Percentiles rank a stretch among this genome's conserved stretches.
Conservation (phyloP, 2,888 invertebrate genomes). For the Ochropacha duplaris region DNA sequence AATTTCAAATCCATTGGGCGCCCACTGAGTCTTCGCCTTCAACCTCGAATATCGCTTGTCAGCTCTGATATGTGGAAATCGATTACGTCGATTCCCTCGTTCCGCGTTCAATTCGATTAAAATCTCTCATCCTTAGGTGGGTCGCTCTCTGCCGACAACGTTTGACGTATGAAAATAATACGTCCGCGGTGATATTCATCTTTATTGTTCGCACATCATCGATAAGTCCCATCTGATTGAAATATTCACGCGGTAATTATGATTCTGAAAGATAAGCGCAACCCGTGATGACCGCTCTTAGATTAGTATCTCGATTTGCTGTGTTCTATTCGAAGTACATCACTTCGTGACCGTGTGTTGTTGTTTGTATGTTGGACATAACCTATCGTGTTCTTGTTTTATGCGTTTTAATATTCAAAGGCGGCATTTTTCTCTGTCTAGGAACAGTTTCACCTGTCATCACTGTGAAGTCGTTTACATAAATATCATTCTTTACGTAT, state of each 20-base stretch:
- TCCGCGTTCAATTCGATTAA: conserved; percentile 62
- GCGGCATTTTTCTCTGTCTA: conserved; percentile 62
- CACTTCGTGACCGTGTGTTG: conserved; percentile 49
- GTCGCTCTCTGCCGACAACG: conserved; percentile 47
- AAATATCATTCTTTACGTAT: conserved; percentile 74
- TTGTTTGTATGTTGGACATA: conserved; percentile 49
- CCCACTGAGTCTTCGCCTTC: conserved; percentile 70
- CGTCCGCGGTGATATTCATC: conserved; percentile 60
- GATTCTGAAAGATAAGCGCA: conserved; percentile 66
- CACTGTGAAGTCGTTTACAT: conserved; percentile 59
- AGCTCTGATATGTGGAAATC: conserved; percentile 73
- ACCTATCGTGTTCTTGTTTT: conserved; percentile 46
- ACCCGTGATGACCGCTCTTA: conserved; percentile 48
- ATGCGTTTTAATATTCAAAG: conserved; percentile 59
- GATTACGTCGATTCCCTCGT: conserved; percentile 67
- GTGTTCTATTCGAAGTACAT: conserved; percentile 55
- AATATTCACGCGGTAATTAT: conserved; percentile 78
- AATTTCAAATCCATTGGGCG: conserved; percentile 78
- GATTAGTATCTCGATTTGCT: conserved; percentile 49
- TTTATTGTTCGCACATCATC: conserved; percentile 71
- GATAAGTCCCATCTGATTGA: conserved; percentile 73
- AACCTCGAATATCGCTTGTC: conserved; percentile 71
- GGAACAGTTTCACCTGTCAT: conserved; percentile 72
- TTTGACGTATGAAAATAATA: conserved; percentile 70
- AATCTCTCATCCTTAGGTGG: conserved; percentile 60